Conservation (phyloP, 1,140 invertebrate species). For the Hestina assimilis region DNA sequence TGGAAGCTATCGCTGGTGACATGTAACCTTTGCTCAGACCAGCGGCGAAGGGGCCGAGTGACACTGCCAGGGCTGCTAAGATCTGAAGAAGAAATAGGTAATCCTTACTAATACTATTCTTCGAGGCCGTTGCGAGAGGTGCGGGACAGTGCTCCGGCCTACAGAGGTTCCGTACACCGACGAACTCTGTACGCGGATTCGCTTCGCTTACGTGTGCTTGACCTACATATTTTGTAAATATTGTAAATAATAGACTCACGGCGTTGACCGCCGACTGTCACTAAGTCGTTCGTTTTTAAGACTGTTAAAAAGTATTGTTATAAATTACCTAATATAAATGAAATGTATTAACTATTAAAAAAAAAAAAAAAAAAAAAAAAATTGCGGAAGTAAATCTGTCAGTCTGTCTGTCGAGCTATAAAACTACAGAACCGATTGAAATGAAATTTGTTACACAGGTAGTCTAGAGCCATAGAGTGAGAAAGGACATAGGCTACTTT, state of each 20-base stretch:
- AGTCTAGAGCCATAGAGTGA: too few relatives aligned
- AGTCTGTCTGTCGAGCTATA: too few relatives aligned
- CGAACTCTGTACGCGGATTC: conserved; percentile 53
- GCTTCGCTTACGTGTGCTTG: conserved; percentile 66
- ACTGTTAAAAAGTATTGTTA: not conserved
- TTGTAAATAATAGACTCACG: conserved; percentile 37
- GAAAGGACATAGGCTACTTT: too few relatives aligned
- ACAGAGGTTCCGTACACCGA: conserved; percentile 52
- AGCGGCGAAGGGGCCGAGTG: conserved; percentile 88
- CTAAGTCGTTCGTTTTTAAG: conserved; percentile 38
- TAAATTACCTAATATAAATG: conserved; percentile 51
- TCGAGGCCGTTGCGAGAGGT: conserved; percentile 69
- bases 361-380: too few relatives aligned
- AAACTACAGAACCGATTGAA: too few relatives aligned
- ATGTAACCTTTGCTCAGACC: conserved; percentile 91
- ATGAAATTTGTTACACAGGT: too few relatives aligned
- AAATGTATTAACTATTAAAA: conserved; percentile 68
- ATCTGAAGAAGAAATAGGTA: conserved; percentile 77
- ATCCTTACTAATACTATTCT: conserved; percentile 39
- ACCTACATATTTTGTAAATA: conserved; percentile 56
- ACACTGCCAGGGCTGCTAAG: conserved; percentile 87
- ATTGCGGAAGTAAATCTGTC: too few relatives aligned
- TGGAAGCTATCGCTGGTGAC: conserved; percentile 89
- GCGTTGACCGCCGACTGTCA: conserved; percentile 58
- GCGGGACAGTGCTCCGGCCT: conserved; percentile 45